Evolutionary conservation across 1,140 invertebrate genomes (phyloP).

Genomic region (Bicyclus anynana): DNA sequence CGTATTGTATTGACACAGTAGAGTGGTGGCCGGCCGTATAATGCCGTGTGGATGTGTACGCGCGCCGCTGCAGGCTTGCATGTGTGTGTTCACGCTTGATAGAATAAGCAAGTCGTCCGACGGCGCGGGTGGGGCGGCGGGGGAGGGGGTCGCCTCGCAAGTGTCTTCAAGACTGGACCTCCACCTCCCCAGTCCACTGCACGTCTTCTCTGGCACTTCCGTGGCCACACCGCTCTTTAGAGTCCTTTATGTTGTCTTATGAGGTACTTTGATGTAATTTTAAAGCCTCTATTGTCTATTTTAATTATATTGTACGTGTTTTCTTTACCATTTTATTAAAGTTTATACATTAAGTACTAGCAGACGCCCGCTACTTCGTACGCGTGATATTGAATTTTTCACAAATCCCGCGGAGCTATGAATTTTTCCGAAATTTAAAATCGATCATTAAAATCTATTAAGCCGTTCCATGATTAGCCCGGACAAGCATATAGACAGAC

Average conservation of each 20-base stretch:
- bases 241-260: slow-evolving; percentile 62
- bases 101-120: slow-evolving; percentile 77
- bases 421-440: too few relatives aligned
- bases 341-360: too few relatives aligned
- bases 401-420: too few relatives aligned
- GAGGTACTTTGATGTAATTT: slow-evolving; percentile 19
- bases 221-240: slow-evolving; percentile 63
- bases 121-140: slow-evolving; percentile 38
- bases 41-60: slow-evolving; percentile 57
- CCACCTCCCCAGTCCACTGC: slow-evolving; percentile 68
- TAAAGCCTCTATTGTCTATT: background rate
- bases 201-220: slow-evolving; percentile 73
- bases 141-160: slow-evolving; percentile 41
- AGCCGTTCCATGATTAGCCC: too few relatives aligned
- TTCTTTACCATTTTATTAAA: background rate
- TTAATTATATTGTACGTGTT: background rate
- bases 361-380: too few relatives aligned
- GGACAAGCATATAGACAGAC: too few relatives aligned
- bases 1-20: slow-evolving; percentile 78
- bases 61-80: slow-evolving; percentile 35
- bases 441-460: too few relatives aligned
- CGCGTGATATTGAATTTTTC: too few relatives aligned
- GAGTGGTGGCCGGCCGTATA: slow-evolving; percentile 77
- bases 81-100: slow-evolving; percentile 72
- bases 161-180: slow-evolving; percentile 72